These are phyloP conservation scores for Anthoscopus minutus DNA, from an alignment of 2,113 vertebrate genomes.

Conservation along the genomic window DNA sequence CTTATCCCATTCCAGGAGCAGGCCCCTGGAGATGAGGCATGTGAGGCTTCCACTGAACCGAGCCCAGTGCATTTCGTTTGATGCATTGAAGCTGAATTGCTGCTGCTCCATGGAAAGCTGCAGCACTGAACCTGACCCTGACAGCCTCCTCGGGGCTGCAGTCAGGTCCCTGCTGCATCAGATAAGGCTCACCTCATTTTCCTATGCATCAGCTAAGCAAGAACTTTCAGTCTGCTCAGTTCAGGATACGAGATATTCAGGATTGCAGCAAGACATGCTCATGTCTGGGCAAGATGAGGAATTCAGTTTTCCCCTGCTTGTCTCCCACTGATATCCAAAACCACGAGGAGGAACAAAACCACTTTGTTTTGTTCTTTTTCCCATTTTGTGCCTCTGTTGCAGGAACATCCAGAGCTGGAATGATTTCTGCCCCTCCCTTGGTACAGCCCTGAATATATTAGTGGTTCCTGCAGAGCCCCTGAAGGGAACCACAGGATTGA, in stretches of 20 bases:
- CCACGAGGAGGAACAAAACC: background rate
- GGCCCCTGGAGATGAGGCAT: background rate
- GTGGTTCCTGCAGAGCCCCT: background rate
- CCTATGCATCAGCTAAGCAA: background rate
- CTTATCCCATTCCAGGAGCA: background rate
- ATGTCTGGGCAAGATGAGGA: background rate
- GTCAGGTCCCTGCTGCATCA: background rate
- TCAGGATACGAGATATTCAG: background rate
- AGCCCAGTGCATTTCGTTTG: background rate
- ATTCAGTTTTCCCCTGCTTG: background rate
- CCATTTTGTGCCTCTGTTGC: background rate
- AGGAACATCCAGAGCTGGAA: background rate
- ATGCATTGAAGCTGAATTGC: background rate
- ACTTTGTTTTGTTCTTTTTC: background rate
- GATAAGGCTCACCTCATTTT: background rate
- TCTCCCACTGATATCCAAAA: background rate
- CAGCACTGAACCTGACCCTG: background rate
- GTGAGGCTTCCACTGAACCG: background rate
- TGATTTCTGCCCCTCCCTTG: background rate
- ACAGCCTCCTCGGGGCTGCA: background rate
- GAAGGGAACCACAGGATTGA: background rate
- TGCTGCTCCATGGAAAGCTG: background rate
- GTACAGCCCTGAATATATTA: background rate
- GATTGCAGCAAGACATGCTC: background rate
- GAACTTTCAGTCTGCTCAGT: background rate